phyloP scores from a whole-genome alignment of 1,140 invertebrate genomes.

The Triops cancriformis region DNA sequence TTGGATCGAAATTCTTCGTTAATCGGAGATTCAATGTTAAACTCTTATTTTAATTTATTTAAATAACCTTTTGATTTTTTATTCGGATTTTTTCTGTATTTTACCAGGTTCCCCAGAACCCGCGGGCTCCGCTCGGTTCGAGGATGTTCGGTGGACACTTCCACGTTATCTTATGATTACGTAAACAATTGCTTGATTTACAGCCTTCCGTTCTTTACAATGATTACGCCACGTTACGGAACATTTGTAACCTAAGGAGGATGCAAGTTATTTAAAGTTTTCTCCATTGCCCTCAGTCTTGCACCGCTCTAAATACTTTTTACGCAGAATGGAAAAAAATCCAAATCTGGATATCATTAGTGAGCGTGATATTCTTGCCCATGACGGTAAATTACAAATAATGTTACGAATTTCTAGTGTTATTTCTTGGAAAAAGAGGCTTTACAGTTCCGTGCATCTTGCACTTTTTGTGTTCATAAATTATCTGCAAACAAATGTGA shows the following conservation, averaged over 20 bases:
- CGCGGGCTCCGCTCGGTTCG: no score
- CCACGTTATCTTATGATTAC: not conserved
- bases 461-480: not conserved
- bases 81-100: no score
- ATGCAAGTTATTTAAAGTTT: not conserved
- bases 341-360: not conserved
- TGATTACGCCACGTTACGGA: slow-evolving; percentile 7
- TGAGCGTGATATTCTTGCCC: not conserved
- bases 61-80: no score
- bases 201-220: not conserved
- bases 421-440: not conserved
- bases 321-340: not conserved
- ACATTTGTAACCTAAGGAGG: not conserved
- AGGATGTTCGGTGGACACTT: not conserved
- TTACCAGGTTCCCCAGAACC: no score
- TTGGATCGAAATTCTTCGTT: no score
- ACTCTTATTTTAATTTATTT: no score
- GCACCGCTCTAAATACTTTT: not conserved
- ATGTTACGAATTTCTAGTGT: not conserved
- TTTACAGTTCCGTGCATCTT: not conserved
- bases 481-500: no score
- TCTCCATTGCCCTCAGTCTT: not conserved
- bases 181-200: not conserved
- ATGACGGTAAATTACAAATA: not conserved
- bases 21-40: no score